Conservation (phyloP, 2,797 vertebrate species). For the Orestias chungarensis region DNA sequence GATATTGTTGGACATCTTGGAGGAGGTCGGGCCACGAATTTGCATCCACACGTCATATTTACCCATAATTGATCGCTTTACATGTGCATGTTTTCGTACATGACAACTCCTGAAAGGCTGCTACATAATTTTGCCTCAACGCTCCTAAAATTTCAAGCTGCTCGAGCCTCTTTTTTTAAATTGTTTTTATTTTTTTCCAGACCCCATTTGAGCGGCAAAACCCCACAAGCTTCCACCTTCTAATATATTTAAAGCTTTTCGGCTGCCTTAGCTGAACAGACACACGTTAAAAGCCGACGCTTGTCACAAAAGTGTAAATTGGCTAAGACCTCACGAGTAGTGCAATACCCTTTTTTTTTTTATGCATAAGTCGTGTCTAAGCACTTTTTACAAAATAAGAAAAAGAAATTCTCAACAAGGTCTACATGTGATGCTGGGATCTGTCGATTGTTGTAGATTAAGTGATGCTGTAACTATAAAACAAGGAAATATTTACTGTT, state of each 20-base stretch:
- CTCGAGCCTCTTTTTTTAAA: slow-evolving; percentile 1
- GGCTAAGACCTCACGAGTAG: slow-evolving; percentile 68
- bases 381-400: slow-evolving; percentile 61
- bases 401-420: slow-evolving; percentile 43
- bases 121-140: slow-evolving; percentile 10
- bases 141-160: slow-evolving; percentile 11
- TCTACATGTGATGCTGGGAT: slow-evolving; percentile 48
- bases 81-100: slow-evolving; percentile 10
- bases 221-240: slow-evolving; percentile 10
- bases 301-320: slow-evolving; percentile 23
- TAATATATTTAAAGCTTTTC: slow-evolving; percentile 15
- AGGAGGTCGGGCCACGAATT: slow-evolving; percentile 17
- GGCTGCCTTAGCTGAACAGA: slow-evolving; percentile 28
- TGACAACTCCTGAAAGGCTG: slow-evolving; percentile 11
- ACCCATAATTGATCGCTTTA: slow-evolving; percentile 1
- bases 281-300: slow-evolving; percentile 35
- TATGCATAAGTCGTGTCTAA: slow-evolving; percentile 50
- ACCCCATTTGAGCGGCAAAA: no score
- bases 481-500: slow-evolving; percentile 35
- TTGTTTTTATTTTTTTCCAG: no score
- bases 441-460: slow-evolving; percentile 48
- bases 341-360: slow-evolving; percentile 64
- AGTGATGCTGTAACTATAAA: slow-evolving; percentile 14
- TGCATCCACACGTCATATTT: neutral
- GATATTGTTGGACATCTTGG: slow-evolving; percentile 16